A percentile compares a stretch with the other conserved stretches of the same genome.
These are phyloP conservation scores for Cataglyphis cursor DNA, from an alignment of 2,888 invertebrate species.

Conservation along the genomic window DNA sequence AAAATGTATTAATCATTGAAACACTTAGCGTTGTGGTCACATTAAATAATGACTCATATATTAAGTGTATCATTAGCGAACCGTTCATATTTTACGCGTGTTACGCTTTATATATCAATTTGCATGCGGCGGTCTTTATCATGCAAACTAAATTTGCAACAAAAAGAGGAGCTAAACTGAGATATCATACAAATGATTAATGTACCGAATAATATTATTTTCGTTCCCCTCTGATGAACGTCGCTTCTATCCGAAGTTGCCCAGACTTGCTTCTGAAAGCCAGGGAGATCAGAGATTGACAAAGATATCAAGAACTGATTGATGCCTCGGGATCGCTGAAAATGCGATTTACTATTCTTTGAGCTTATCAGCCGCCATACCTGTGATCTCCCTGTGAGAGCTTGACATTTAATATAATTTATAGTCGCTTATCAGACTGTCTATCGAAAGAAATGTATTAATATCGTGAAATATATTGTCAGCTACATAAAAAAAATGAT, in stretches of 20 bases:
- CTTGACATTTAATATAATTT: constrained; percentile 23
- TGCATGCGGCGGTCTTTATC: not conserved
- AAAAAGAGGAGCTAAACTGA: not conserved
- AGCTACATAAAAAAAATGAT: not conserved
- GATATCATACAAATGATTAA: constrained; percentile 27
- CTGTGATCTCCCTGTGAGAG: not conserved
- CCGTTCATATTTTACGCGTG: not conserved
- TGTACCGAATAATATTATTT: not conserved
- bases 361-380: not conserved
- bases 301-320: constrained; percentile 19
- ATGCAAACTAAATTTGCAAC: not conserved
- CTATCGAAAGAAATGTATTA: not conserved
- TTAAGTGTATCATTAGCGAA: not conserved
- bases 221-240: not conserved
- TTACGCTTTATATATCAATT: constrained; percentile 17
- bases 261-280: not conserved
- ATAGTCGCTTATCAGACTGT: not conserved
- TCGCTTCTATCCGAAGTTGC: not conserved
- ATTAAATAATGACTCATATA: constrained; percentile 2
- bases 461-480: not conserved
- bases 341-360: constrained; percentile 2
- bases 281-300: constrained; percentile 1
- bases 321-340: constrained; percentile 16
- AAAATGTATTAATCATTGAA: not conserved
- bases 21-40: not conserved